Conservation (phyloP, 1,140 invertebrate species). For the Tetramorium parvispinum region DNA sequence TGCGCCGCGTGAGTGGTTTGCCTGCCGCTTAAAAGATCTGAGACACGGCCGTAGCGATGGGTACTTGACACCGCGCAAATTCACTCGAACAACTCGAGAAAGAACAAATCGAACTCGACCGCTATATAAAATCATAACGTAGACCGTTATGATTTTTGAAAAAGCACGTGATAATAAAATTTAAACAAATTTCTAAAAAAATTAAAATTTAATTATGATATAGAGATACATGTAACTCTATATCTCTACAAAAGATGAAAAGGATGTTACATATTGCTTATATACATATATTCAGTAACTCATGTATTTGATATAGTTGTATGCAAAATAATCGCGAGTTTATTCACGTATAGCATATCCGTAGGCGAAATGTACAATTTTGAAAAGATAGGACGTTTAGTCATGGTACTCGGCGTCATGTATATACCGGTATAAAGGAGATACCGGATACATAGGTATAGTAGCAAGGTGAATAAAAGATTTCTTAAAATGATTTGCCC, state of each 20-base stretch:
- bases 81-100: constrained; percentile 70
- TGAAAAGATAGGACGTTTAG: constrained; percentile 50
- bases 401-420: constrained; percentile 47
- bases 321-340: constrained; percentile 9
- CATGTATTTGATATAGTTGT: background rate
- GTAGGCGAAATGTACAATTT: constrained; percentile 41
- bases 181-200: background rate
- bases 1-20: constrained; percentile 84
- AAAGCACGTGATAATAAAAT: background rate
- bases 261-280: background rate
- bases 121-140: background rate
- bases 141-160: background rate
- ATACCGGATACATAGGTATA: constrained; percentile 60
- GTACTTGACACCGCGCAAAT: constrained; percentile 75
- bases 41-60: constrained; percentile 78
- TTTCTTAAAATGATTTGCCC: constrained; percentile 76
- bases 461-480: constrained; percentile 73
- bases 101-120: background rate
- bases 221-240: background rate
- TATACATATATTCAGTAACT: background rate
- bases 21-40: constrained; percentile 79
- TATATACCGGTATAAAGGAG: constrained; percentile 57
- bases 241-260: background rate
- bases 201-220: background rate
- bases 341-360: constrained; percentile 28